Evolutionary conservation across 2,113 vertebrate genomes (phyloP).

Genomic region (Physeter macrocephalus): DNA sequence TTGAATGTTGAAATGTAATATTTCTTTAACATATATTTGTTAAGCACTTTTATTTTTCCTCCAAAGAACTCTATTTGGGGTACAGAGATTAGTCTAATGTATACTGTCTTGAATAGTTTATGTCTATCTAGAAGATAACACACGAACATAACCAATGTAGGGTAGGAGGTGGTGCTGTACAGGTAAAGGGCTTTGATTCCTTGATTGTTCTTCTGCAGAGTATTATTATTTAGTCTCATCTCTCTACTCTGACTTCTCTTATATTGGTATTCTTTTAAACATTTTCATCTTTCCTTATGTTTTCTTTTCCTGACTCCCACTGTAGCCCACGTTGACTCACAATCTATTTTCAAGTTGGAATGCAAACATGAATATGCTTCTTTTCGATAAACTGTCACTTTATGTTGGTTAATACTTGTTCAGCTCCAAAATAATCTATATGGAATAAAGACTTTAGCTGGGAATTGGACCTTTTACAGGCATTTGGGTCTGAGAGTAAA

Average conservation of each 20-base stretch:
- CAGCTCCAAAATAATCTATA: not conserved
- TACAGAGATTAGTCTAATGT: not conserved
- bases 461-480: not conserved
- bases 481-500: conserved; percentile 4
- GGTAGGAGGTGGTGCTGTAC: not conserved
- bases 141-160: not conserved
- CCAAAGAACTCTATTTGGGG: not conserved
- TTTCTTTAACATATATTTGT: not conserved
- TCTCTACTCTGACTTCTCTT: not conserved
- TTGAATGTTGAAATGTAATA: not conserved
- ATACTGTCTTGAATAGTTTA: not conserved
- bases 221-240: not conserved
- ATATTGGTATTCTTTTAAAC: not conserved
- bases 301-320: not conserved
- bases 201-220: not conserved
- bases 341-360: not conserved
- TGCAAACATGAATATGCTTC: not conserved
- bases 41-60: not conserved
- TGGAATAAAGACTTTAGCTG: not conserved
- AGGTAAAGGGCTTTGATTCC: not conserved
- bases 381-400: conserved; percentile 7
- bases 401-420: not conserved
- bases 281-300: not conserved
- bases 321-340: not conserved
- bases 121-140: not conserved